Base-by-base conservation (phyloP, 2,888 invertebrate genomes). In the Andrena praecox region DNA sequence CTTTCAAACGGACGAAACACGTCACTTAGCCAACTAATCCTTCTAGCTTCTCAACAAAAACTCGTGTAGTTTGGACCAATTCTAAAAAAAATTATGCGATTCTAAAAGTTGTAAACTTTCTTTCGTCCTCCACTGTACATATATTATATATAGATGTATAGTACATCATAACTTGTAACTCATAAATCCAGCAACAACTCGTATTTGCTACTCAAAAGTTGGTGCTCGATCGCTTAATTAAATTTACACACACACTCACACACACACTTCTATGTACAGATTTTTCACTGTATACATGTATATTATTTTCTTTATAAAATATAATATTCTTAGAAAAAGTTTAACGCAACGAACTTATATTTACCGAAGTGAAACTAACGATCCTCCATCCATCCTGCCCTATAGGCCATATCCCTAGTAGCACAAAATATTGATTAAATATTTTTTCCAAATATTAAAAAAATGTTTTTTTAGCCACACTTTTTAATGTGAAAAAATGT, bases 201-300 rank as follows among this genome's bases (percentile, higher is more conserved):
- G 10, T 7, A 29, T 68, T 20, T 33, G 16, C 54, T 31, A 52
- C 12, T 12, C 6, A 54, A 68, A 24, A 54, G 24, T 24, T 68
- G 56, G 68, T 68, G 68, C 68, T 68, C 24, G 12, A 35, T 33
- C 12, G 20, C 16, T 68, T 68, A 68, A 54, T 54, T 5, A n/a
- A 16, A 52, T n/a, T n/a, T 12, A 67, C 12, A 16, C 31, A 31
- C 24, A 7, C 42, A 60, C 54, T 20, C 20, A 24, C 33, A 29
- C 50, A 50, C n/a, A 56, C 29, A 35, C n/a, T 54, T 68, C 50
- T 24, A 62, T 35, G 24, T 54, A 33, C 27, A 12, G 33, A 35
- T 33, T 8, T 33, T 12, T 56, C n/a, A 59, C 29, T 12, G 16
- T 59, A 16, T 59, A 59, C 16, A 29, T 59, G 29, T 54, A 54